These are phyloP conservation scores for Thamnophis elegans DNA, from an alignment of 2,797 vertebrate genomes.

Conservation along the genomic window DNA sequence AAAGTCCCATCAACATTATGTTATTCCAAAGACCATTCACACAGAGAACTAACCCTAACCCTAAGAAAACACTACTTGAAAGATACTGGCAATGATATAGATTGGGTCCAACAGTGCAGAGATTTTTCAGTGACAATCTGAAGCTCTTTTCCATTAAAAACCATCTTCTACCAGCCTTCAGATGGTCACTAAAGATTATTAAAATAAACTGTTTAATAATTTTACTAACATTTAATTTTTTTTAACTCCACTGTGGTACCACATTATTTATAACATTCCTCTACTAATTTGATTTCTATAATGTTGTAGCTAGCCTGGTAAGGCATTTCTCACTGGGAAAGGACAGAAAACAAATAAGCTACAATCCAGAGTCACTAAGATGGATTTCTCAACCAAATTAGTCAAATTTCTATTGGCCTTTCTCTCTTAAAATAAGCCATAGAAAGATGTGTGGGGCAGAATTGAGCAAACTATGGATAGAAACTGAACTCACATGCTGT, in stretches of 20 bases:
- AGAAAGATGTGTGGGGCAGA: too few relatives aligned
- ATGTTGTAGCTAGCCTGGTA: background rate
- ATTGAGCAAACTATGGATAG: background rate
- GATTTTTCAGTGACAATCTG: background rate
- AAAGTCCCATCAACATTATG: background rate
- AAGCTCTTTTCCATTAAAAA: background rate
- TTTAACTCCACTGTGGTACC: background rate
- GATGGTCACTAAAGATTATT: background rate
- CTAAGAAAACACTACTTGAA: background rate
- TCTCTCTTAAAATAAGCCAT: background rate
- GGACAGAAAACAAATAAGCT: background rate
- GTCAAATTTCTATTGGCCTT: background rate
- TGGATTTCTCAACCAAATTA: background rate
- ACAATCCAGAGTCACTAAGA: background rate
- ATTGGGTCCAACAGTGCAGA: background rate
- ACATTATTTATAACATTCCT: background rate
- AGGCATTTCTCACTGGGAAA: background rate
- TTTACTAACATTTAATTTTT: background rate
- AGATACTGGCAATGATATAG: background rate
- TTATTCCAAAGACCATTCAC: background rate
- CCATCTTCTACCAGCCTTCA: background rate
- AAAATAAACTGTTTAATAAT: background rate
- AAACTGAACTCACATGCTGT: background rate
- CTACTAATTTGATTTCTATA: background rate
- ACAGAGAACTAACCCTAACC: background rate